Evolutionary conservation across 2,113 vertebrate genomes (phyloP).

Genomic region (Sinocyclocheilus anshuiensis): DNA sequence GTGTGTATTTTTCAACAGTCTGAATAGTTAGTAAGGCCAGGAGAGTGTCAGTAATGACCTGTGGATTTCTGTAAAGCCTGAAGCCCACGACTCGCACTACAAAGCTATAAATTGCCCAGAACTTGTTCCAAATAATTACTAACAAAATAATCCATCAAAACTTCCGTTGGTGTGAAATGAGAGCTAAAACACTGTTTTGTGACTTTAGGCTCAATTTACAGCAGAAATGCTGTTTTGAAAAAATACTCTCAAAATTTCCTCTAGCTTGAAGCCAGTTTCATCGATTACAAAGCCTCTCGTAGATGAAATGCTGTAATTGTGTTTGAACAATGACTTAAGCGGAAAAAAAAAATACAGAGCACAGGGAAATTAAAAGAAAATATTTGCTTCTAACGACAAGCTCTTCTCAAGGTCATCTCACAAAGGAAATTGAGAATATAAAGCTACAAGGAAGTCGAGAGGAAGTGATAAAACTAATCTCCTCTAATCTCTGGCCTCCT

Average conservation of each 20-base stretch:
- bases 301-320: conserved; percentile 20
- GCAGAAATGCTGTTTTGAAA: not conserved
- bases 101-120: not conserved
- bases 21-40: conserved; percentile 19
- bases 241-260: not conserved
- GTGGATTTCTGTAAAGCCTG: not conserved
- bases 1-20: conserved; percentile 5
- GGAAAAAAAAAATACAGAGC: not conserved
- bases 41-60: not conserved
- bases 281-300: not conserved
- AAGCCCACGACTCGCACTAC: not conserved
- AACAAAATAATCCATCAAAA: not conserved
- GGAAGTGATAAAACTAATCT: conserved; percentile 60
- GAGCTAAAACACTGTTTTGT: not conserved
- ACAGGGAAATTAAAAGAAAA: conserved; percentile 22
- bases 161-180: not conserved
- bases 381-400: conserved; percentile 17
- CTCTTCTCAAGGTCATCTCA: conserved; percentile 19
- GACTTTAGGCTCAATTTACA: not conserved
- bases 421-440: conserved; percentile 19
- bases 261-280: not conserved
- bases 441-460: not conserved
- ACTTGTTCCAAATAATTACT: not conserved
- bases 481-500: conserved; percentile 6
- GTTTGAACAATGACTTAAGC: not conserved